A percentile compares a stretch with the other conserved stretches of the same genome.
Evolutionary conservation across 1,140 invertebrate genomes (phyloP).

Genomic region (Ephestia elutella): DNA sequence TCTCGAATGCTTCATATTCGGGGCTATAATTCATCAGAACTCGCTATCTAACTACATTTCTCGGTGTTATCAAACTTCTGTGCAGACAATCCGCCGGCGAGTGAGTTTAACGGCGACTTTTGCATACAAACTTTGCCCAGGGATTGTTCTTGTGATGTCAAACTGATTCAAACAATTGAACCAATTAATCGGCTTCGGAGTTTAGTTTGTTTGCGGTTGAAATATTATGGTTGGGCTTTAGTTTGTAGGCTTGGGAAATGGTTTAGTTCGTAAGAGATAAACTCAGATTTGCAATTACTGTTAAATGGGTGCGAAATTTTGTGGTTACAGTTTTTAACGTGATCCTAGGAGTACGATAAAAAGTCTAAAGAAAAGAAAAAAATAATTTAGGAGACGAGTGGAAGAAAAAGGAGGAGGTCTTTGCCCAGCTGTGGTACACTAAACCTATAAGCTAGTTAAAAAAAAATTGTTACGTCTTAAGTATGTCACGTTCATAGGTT

Average conservation of each 20-base stretch:
- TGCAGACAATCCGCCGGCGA: constrained; percentile 58
- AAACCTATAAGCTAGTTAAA: no score
- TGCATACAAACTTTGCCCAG: constrained; percentile 62
- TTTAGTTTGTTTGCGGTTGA: constrained; percentile 27
- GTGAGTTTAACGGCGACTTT: constrained; percentile 55
- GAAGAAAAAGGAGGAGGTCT: no score
- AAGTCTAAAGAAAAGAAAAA: no score
- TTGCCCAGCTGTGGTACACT: no score
- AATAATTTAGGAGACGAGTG: no score
- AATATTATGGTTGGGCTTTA: not conserved
- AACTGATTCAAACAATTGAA: constrained; percentile 54
- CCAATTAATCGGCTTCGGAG: constrained; percentile 53
- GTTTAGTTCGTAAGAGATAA: no score
- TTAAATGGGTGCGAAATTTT: no score
- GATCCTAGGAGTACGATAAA: no score
- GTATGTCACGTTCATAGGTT: no score
- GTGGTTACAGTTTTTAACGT: no score
- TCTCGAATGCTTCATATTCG: constrained; percentile 37
- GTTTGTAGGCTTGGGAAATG: not conserved
- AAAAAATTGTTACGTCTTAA: no score
- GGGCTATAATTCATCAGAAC: constrained; percentile 52
- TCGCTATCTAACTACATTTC: constrained; percentile 57
- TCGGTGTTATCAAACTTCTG: constrained; percentile 60
- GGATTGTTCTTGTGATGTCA: constrained; percentile 56
- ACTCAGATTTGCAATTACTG: no score